Percentiles rank a stretch among this genome's conserved stretches.
Evolutionary conservation across 1,140 invertebrate species (phyloP).

Genomic region (Cylas formicarius): DNA sequence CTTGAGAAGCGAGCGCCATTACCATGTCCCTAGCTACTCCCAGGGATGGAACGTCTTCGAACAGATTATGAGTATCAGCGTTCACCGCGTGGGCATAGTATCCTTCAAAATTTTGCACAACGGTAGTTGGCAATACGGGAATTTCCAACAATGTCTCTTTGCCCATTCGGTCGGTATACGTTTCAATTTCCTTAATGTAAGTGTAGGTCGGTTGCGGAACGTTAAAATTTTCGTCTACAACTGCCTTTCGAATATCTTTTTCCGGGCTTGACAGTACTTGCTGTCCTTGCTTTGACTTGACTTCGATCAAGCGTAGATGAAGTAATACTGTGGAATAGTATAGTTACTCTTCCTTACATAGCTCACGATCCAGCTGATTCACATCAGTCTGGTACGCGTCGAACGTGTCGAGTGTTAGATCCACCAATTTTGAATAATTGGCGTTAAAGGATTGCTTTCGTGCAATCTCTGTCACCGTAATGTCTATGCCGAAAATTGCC

Average conservation of each 20-base stretch:
- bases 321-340: slow-evolving; percentile 20
- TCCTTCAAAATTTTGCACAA: slow-evolving; percentile 23
- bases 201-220: slow-evolving; percentile 25
- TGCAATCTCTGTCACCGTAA: slow-evolving; percentile 20
- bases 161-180: slow-evolving; percentile 22
- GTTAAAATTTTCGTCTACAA: slow-evolving; percentile 21
- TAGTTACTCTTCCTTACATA: slow-evolving; percentile 12
- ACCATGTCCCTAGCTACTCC: slow-evolving; percentile 31
- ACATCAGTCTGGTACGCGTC: slow-evolving; percentile 10
- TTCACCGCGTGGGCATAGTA: slow-evolving; percentile 25
- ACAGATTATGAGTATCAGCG: slow-evolving; percentile 26
- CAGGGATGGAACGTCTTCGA: slow-evolving; percentile 31
- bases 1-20: slow-evolving; percentile 12
- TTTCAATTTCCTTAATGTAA: slow-evolving; percentile 22
- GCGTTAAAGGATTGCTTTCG: slow-evolving; percentile 19
- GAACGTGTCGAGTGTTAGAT: slow-evolving; percentile 18
- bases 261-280: slow-evolving; percentile 20
- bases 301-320: slow-evolving; percentile 14
- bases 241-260: slow-evolving; percentile 22
- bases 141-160: slow-evolving; percentile 20
- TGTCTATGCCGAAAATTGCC: slow-evolving; percentile 22
- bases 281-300: slow-evolving; percentile 24
- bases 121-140: slow-evolving; percentile 19
- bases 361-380: slow-evolving; percentile 15
- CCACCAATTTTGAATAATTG: slow-evolving; percentile 9